phyloP scores from a whole-genome alignment of 2,797 vertebrate genomes.

The Eulemur mongoz region DNA sequence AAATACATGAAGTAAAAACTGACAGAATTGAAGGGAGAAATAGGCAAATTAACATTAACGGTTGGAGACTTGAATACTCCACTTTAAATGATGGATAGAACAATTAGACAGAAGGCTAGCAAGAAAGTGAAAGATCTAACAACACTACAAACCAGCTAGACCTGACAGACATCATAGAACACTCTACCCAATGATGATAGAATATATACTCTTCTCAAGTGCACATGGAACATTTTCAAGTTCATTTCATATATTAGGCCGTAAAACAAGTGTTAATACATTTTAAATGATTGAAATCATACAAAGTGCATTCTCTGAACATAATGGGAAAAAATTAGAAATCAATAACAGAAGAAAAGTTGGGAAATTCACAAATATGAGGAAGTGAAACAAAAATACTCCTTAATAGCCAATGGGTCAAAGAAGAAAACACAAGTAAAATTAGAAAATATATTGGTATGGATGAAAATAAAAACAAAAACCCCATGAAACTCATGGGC shows the following conservation, averaged over 20 bases:
- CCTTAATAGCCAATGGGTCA: neutral
- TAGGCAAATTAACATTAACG: neutral
- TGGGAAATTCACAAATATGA: neutral
- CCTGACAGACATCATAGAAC: neutral
- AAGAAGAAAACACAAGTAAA: neutral
- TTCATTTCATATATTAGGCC: neutral
- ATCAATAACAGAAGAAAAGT: neutral
- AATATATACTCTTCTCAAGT: neutral
- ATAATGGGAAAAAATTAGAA: slow-evolving; percentile 16
- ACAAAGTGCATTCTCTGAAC: neutral
- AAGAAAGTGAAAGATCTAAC: neutral
- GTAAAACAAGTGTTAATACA: neutral
- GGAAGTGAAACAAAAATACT: neutral
- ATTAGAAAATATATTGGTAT: neutral
- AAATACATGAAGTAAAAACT: neutral
- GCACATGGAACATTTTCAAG: neutral
- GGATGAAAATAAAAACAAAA: neutral
- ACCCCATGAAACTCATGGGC: neutral
- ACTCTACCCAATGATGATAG: neutral
- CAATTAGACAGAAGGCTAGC: neutral
- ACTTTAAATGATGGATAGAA: neutral
- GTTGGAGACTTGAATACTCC: neutral
- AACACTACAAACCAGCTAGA: neutral
- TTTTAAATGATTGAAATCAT: neutral
- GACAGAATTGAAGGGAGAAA: neutral